Base-by-base conservation (phyloP, 2,797 vertebrate genomes). In the Lagocephalus sceleratus region DNA sequence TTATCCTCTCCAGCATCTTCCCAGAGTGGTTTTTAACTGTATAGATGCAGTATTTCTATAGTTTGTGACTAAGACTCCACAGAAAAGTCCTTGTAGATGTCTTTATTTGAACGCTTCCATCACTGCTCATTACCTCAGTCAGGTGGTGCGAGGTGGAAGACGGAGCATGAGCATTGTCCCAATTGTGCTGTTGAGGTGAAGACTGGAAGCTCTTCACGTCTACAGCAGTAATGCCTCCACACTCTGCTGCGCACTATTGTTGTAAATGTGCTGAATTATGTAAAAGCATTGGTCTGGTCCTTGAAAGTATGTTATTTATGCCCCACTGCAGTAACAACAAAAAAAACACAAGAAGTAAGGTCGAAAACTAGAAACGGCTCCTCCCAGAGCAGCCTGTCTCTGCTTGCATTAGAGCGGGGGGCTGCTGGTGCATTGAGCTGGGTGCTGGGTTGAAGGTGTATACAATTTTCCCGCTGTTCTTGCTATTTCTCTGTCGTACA, bases 381-480 rank as follows among this genome's bases (percentile, higher is more conserved):
- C 2, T 14, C 14, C 15, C 38, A 15, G 4, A 7, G 4, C 7
- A 25, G 7, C 23, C 23, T 5, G 5, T 14, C 6, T 5, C 39
- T 16, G 39, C 16, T 40, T 40, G 5, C n/a, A 17, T 40, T 40
- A 16, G 32, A 35, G 32, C 12, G 15, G n/a, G n/a, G 15, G 29
- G 19, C 11, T 38, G 43, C 26, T 19, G 12, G 43, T 29, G 41
- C 5, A 9, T 50, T 35, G 45, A 5, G 23, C 20, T 0, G 0
- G 2, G 12, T 2, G 46, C 10, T n/a, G 20, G 3, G 35, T 56
- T 22, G 32, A 35, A 35, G 32, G 32, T 19, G 11, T 15, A 15
- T 26, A 21, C 15, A 44, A 12, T 12, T 45, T 56, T 0, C 45
- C 46, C 49, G 45, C 42, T 51, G 16, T 20, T 60, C 6, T 51